Evolutionary conservation across 2,797 vertebrate species (phyloP).

Genomic region (Miichthys miiuy): DNA sequence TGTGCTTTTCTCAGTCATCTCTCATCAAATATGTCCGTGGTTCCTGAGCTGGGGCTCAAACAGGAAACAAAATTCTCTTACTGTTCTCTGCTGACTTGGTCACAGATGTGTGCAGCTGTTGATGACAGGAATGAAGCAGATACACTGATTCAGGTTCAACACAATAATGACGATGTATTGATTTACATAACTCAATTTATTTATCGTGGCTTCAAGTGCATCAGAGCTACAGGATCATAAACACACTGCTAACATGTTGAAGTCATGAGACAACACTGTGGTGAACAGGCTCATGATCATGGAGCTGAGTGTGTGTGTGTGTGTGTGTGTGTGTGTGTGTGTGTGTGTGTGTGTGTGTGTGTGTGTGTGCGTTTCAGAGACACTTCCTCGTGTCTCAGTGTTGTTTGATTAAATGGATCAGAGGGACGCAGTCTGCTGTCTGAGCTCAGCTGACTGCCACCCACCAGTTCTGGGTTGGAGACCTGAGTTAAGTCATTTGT

Average conservation of each 20-base stretch:
- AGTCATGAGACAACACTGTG: neutral
- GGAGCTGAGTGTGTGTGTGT: neutral
- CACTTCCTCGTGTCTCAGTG: neutral
- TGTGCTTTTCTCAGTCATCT: neutral
- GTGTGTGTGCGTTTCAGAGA: neutral
- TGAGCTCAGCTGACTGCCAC: slow-evolving; percentile 32
- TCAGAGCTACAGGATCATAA: neutral
- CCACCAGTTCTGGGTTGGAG: slow-evolving; percentile 24
- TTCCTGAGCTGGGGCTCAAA: neutral
- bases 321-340: neutral
- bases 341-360: neutral
- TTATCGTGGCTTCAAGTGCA: neutral
- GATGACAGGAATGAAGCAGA: neutral
- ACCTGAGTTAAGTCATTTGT: slow-evolving; percentile 15
- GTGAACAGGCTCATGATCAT: neutral
- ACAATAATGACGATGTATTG: neutral
- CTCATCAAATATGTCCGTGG: neutral
- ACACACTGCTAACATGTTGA: neutral
- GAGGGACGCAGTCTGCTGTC: slow-evolving; percentile 32
- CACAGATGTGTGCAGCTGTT: neutral
- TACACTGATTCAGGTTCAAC: neutral
- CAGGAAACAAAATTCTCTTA: too few species aligned
- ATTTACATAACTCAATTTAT: neutral
- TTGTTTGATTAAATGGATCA: slow-evolving; percentile 46
- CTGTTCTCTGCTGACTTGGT: neutral